These are phyloP conservation scores for Pollenia angustigena DNA, from an alignment of 2,888 invertebrate genomes.

Conservation along the genomic window DNA sequence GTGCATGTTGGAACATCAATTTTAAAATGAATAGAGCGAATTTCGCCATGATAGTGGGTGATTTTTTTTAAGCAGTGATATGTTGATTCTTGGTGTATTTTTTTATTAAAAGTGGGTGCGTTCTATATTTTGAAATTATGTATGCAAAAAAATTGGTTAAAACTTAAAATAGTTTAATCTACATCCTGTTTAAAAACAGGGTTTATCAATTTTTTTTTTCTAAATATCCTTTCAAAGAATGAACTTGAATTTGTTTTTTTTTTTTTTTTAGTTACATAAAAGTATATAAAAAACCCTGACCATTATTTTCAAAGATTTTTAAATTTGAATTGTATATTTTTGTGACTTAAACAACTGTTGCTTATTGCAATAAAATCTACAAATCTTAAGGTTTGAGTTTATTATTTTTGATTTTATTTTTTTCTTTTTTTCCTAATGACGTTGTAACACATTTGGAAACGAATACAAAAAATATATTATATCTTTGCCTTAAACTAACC, in stretches of 20 bases:
- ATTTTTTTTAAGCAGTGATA: slow-evolving; percentile 14
- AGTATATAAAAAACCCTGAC: slow-evolving; percentile 18
- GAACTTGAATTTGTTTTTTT: slow-evolving; percentile 20
- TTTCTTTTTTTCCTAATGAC: background rate
- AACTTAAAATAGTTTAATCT: background rate
- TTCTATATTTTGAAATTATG: slow-evolving; percentile 15
- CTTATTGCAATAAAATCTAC: background rate
- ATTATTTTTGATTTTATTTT: slow-evolving; percentile 8
- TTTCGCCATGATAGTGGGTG: slow-evolving; percentile 60
- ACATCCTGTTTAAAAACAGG: slow-evolving; percentile 21
- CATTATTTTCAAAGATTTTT: background rate
- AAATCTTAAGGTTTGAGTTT: slow-evolving; percentile 35
- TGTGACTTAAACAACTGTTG: slow-evolving; percentile 53
- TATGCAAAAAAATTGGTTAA: background rate
- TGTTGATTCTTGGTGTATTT: background rate
- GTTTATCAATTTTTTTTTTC: background rate
- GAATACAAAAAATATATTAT: background rate
- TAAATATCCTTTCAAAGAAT: slow-evolving; percentile 31
- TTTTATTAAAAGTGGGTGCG: slow-evolving; percentile 38
- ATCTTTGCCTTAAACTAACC: slow-evolving; percentile 1
- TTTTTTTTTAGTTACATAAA: background rate
- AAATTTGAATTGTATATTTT: background rate
- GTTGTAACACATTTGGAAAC: background rate
- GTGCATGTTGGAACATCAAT: slow-evolving; percentile 65
- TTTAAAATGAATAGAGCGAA: slow-evolving; percentile 51